Percentiles rank a stretch among this genome's conserved stretches.
Evolutionary conservation across 2,888 invertebrate genomes (phyloP).

Genomic region (Hoplodrina ambigua): DNA sequence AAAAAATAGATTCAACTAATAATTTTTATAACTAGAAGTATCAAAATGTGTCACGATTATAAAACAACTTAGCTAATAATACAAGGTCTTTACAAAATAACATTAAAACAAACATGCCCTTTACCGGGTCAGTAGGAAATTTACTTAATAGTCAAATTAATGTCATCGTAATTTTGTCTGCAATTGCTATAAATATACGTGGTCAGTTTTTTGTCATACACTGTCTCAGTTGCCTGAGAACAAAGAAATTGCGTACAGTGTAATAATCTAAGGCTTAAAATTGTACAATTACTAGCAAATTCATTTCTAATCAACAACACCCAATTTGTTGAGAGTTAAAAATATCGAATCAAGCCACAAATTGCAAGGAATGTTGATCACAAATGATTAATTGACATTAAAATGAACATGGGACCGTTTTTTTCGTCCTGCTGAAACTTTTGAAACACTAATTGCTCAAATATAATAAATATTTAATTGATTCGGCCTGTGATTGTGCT

Average conservation of each 20-base stretch:
- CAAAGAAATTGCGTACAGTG: not conserved
- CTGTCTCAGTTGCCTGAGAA: slow-evolving; percentile 17
- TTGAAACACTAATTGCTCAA: slow-evolving; percentile 13
- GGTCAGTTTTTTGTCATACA: slow-evolving; percentile 9
- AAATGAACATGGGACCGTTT: slow-evolving; percentile 21
- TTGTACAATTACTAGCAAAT: slow-evolving; percentile 23
- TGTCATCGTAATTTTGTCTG: slow-evolving; percentile 24
- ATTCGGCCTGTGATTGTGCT: slow-evolving; percentile 60
- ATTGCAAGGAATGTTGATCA: slow-evolving; percentile 58
- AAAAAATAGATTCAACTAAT: slow-evolving; percentile 73
- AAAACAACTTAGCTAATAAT: slow-evolving; percentile 73
- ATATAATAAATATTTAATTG: slow-evolving; percentile 36
- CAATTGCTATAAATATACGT: slow-evolving; percentile 3
- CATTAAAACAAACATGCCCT: slow-evolving; percentile 47
- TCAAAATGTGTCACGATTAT: slow-evolving; percentile 71
- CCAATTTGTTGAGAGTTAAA: slow-evolving; percentile 25
- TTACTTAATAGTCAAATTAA: slow-evolving; percentile 41
- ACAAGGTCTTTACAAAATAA: slow-evolving; percentile 62
- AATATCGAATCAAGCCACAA: slow-evolving; percentile 15
- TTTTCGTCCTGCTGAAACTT: not conserved
- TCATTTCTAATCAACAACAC: slow-evolving; percentile 61
- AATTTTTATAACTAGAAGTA: slow-evolving; percentile 69
- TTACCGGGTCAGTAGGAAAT: slow-evolving; percentile 56
- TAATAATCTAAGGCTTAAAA: slow-evolving; percentile 1
- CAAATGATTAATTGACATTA: slow-evolving; percentile 55